Evolutionary conservation across 2,888 invertebrate genomes (phyloP).

Genomic region (Gortyna flavago): DNA sequence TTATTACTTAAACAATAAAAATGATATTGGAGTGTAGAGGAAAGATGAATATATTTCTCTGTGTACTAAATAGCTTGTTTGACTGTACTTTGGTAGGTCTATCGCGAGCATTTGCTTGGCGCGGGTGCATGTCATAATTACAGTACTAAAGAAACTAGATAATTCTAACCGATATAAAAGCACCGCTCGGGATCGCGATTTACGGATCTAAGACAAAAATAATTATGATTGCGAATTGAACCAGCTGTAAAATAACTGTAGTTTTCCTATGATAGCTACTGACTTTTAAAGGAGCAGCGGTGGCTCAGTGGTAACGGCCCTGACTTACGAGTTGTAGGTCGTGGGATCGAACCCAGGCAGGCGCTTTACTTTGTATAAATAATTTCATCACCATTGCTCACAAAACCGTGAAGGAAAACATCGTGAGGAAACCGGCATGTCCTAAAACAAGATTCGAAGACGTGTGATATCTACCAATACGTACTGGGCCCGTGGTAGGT

Average conservation of each 20-base stretch:
- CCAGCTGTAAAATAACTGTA: conserved; percentile 27
- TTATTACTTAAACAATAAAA: too few species aligned
- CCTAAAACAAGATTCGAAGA: too few species aligned
- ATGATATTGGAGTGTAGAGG: not conserved
- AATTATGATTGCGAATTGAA: conserved; percentile 28
- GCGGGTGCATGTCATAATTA: conserved; percentile 75
- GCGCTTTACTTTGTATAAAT: not conserved
- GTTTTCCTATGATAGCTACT: conserved; percentile 7
- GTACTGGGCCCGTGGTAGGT: not conserved
- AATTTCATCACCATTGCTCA: not conserved
- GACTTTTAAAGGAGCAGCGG: not conserved
- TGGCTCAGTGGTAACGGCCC: not conserved
- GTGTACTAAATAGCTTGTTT: conserved; percentile 7
- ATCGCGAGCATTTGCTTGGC: conserved; percentile 69
- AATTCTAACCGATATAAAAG: conserved; percentile 62
- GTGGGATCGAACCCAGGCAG: not conserved
- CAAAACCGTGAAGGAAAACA: not conserved
- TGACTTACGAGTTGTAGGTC: too few species aligned
- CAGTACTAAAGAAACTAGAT: conserved; percentile 64
- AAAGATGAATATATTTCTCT: not conserved
- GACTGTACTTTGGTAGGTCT: conserved; percentile 13
- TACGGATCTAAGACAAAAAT: conserved; percentile 39
- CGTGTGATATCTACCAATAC: not conserved
- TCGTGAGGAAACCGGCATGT: not conserved
- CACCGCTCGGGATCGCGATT: conserved; percentile 39